phyloP scores from a whole-genome alignment of 2,797 vertebrate species.

The Gymnothorax javanicus region DNA sequence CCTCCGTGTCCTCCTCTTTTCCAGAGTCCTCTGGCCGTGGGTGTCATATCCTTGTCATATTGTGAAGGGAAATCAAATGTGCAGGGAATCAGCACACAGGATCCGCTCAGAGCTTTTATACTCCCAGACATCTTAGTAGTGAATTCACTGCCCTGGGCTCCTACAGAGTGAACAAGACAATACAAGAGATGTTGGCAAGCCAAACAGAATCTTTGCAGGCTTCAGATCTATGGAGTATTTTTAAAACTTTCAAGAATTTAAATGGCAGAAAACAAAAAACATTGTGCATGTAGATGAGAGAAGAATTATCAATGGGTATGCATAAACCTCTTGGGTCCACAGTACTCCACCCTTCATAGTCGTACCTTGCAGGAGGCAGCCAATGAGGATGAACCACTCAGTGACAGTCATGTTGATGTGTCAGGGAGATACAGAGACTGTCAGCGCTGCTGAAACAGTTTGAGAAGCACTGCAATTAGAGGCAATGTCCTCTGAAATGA shows the following conservation, averaged over 20 bases:
- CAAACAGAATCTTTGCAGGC: not conserved
- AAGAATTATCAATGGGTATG: not conserved
- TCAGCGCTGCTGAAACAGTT: too few species aligned
- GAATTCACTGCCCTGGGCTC: slow-evolving; percentile 55
- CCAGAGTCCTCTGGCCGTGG: slow-evolving; percentile 7
- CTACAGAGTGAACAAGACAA: slow-evolving; percentile 16
- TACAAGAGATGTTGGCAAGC: not conserved
- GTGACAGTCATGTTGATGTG: not conserved
- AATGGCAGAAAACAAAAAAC: too few species aligned
- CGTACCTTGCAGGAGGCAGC: slow-evolving; percentile 56
- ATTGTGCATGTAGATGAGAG: too few species aligned
- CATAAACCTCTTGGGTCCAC: too few species aligned
- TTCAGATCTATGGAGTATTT: too few species aligned
- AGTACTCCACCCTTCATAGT: too few species aligned
- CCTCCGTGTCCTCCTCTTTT: slow-evolving; percentile 37
- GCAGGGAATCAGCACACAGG: slow-evolving; percentile 63
- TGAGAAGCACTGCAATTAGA: too few species aligned
- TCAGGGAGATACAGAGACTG: not conserved
- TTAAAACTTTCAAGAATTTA: too few species aligned
- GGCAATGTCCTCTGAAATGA: too few species aligned
- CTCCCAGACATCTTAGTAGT: slow-evolving; percentile 49
- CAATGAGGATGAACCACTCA: slow-evolving; percentile 38
- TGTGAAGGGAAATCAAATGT: slow-evolving; percentile 46
- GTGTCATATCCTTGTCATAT: slow-evolving; percentile 42
- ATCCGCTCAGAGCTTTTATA: slow-evolving; percentile 55